Evolutionary conservation across 2,888 invertebrate genomes (phyloP).

Genomic region (Petrophora chlorosata): DNA sequence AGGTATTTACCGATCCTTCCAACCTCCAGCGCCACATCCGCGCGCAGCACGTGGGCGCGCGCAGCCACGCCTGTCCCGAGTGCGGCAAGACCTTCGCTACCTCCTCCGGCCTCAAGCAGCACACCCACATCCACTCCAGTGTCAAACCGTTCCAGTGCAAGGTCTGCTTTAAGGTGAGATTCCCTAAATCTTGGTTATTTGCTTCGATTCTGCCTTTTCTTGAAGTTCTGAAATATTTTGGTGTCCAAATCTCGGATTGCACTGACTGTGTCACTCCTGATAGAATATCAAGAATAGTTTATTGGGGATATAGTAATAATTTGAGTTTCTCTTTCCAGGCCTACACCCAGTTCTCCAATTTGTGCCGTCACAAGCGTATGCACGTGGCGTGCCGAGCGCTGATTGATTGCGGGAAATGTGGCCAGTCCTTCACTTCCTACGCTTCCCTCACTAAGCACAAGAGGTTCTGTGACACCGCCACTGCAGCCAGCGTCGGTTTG

Average conservation of each 20-base stretch:
- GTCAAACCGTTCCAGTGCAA: constrained; percentile 99
- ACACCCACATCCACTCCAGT: constrained; percentile 99
- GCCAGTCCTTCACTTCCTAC: constrained; percentile 95
- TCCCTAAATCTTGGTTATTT: not conserved
- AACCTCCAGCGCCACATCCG: constrained; percentile 98
- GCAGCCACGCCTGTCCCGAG: constrained; percentile 98
- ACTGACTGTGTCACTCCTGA: too few species aligned
- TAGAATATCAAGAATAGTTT: not conserved
- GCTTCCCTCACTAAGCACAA: constrained; percentile 98
- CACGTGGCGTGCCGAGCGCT: constrained; percentile 97
- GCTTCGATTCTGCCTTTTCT: not conserved
- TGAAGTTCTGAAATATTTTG: too few species aligned
- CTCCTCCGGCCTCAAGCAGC: constrained; percentile 98
- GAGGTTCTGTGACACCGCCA: constrained; percentile 95
- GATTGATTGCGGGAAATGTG: constrained; percentile 97
- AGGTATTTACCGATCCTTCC: constrained; percentile 98
- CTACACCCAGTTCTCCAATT: constrained; percentile 99
- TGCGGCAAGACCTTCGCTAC: constrained; percentile 99
- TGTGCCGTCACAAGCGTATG: constrained; percentile 99
- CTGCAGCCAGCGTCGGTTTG: constrained; percentile 74
- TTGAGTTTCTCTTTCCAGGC: constrained; percentile 83
- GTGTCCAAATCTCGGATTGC: too few species aligned
- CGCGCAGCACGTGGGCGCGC: constrained; percentile 96
- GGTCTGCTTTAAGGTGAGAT: constrained; percentile 94
- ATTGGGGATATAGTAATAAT: not conserved